phyloP scores from a whole-genome alignment of 2,113 vertebrate genomes.

The Albula goreensis region DNA sequence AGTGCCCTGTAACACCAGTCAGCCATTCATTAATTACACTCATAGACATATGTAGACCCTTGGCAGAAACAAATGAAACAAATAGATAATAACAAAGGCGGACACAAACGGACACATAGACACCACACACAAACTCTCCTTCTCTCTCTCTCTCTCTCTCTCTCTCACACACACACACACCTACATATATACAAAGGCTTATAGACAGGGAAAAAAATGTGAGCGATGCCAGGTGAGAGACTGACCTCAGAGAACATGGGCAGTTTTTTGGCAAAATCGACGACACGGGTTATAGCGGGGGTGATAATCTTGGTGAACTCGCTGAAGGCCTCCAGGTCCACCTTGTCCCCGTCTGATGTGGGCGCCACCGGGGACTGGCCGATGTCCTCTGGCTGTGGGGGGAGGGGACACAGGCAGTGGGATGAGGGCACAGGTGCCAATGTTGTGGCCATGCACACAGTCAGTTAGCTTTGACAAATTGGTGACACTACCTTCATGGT shows the following conservation, averaged over 20 bases:
- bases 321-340: conserved; percentile 95
- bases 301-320: conserved; percentile 99
- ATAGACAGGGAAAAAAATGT: background rate
- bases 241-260: conserved; percentile 94
- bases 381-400: conserved; percentile 78
- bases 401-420: background rate
- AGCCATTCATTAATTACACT: background rate
- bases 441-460: background rate
- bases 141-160: too few relatives aligned
- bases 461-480: background rate
- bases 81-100: background rate
- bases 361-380: conserved; percentile 88
- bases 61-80: too few relatives aligned
- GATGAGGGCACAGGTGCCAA: background rate
- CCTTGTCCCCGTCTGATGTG: conserved; percentile 88
- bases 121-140: background rate
- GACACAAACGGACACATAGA: background rate
- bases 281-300: conserved; percentile 95
- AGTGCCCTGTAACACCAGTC: background rate
- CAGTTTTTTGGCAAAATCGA: conserved; percentile 99
- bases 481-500: background rate
- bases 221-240: background rate
- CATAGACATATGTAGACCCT: background rate
- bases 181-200: background rate
- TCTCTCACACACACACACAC: background rate